Evolutionary conservation across 23 tunicate species (phyloP).

Genomic region (Oikopleura albicans): DNA sequence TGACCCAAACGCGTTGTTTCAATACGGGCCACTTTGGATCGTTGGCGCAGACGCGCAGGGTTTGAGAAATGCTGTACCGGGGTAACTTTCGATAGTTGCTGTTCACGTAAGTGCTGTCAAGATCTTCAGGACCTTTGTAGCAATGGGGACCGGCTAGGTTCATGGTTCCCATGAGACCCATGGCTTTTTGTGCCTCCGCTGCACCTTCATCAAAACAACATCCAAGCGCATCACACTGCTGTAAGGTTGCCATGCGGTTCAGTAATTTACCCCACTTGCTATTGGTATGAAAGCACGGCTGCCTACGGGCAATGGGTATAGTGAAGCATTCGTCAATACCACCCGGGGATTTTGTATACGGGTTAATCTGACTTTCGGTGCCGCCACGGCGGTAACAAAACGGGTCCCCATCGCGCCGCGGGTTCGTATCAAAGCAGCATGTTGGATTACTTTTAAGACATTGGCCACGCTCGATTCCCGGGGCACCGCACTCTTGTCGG

Average conservation of each 20-base stretch:
- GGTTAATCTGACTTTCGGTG: not conserved
- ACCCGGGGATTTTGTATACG: not conserved
- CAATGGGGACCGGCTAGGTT: not conserved
- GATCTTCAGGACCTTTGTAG: not conserved
- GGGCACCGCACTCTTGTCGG: not conserved
- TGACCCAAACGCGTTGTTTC: not conserved
- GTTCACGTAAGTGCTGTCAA: not conserved
- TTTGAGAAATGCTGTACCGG: not conserved
- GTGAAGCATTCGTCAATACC: not conserved
- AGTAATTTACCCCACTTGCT: not conserved
- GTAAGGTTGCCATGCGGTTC: not conserved
- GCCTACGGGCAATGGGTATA: not conserved
- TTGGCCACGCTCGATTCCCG: not conserved
- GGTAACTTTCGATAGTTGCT: not conserved
- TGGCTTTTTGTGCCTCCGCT: not conserved
- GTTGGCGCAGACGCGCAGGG: not conserved
- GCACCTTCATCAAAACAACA: constrained; percentile 4
- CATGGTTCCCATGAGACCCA: not conserved
- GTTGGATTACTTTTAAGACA: not conserved
- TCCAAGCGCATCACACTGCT: not conserved
- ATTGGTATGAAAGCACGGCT: not conserved
- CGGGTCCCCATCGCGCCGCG: not conserved
- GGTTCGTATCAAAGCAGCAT: not conserved
- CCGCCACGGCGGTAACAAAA: constrained; percentile 9
- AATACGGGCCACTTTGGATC: constrained; percentile 2